phyloP scores from a whole-genome alignment of 2,888 invertebrate species.

The Coronaproctus castanopsis region DNA sequence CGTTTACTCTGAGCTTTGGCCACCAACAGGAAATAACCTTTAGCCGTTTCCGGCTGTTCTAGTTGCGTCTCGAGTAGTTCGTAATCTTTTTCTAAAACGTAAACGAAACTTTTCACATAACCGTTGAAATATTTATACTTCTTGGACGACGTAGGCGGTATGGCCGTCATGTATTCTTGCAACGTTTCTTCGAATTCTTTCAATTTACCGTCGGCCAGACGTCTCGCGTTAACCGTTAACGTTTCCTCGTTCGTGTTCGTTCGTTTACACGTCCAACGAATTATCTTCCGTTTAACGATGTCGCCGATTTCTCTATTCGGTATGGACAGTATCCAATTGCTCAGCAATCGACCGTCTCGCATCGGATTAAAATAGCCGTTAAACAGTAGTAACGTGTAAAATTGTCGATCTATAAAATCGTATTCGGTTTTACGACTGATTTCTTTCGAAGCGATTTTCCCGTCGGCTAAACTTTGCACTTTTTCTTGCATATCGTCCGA shows the following conservation, averaged over 20 bases:
- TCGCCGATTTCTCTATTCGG: background rate
- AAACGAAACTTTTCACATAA: background rate
- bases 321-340: background rate
- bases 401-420: background rate
- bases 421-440: background rate
- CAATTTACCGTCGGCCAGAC: background rate
- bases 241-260: background rate
- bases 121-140: background rate
- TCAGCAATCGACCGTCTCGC: background rate
- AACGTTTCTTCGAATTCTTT: background rate
- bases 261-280: background rate
- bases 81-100: background rate
- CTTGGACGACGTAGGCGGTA: background rate
- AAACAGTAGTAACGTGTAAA: conserved; percentile 3
- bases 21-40: background rate
- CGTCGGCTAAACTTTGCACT: background rate
- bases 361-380: background rate
- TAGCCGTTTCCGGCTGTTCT: background rate
- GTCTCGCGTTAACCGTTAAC: background rate
- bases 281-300: background rate
- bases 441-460: background rate
- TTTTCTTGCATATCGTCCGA: background rate
- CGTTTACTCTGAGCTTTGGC: background rate
- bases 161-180: background rate
- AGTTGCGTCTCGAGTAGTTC: background rate